Evolutionary conservation across 2,888 invertebrate species (phyloP), one percentile per base, ranked within the genome.

Genomic region (Automeris io): DNA sequence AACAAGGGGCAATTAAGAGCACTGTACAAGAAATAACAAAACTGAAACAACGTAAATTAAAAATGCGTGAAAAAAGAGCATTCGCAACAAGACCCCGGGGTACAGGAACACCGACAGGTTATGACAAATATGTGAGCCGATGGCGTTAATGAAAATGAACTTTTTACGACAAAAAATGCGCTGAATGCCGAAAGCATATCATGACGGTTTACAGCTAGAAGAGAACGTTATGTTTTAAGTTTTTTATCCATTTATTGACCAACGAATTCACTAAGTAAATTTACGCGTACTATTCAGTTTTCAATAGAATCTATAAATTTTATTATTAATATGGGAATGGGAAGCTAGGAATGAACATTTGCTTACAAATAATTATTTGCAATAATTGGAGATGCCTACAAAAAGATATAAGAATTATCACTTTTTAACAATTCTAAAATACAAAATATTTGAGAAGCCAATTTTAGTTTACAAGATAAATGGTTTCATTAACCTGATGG

Each of bases 401-500:
- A 5, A 23, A 24, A 19, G 2, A 18, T 29, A 19, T 31, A 18
- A 8, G 3, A 7, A 29, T 16, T 23, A 5, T 23, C 7, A 23
- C 5, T 7, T 16, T 16, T 8, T n/a, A 16, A 16, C n/a, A 29
- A 29, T n/a, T 5, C n/a, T 8, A 16, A 16, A 16, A 29, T 5
- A 11, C 21, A 13, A 54, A 56, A 57, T 58, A 59, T 57, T 60
- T 60, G 60, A 47, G 56, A 57, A 54, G 64, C 63, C 62, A 68
- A 67, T 57, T 43, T 54, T 54, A 76, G 73, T 71, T 75, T 70
- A 74, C 60, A 61, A 81, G 80, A 85, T 78, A 80, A 85, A 85
- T 83, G 82, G 80, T 80, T 85, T 83, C 82, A 86, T 86, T 85
- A 83, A 80, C 80, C 78, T 83, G 83, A 86, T 85, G 79, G 83